Conservation (phyloP, 2,797 vertebrate species). For the Melanotaenia boesemani region DNA sequence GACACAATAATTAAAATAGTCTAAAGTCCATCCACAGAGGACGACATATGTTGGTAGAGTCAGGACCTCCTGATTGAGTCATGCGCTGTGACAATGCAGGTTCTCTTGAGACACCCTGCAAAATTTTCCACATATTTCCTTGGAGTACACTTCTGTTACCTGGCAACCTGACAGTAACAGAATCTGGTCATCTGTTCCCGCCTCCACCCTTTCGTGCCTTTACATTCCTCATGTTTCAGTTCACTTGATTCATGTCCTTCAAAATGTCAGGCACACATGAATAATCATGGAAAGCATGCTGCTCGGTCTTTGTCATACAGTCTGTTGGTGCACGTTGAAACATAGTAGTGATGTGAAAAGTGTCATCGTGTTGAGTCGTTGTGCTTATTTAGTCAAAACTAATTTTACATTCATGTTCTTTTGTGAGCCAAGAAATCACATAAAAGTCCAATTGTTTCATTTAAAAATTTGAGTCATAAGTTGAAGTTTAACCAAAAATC, state of each 20-base stretch:
- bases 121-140: constrained; percentile 54
- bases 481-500: constrained; percentile 21
- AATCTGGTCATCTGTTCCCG: constrained; percentile 75
- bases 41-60: constrained; percentile 18
- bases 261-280: constrained; percentile 72
- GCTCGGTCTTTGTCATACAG: constrained; percentile 26
- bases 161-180: constrained; percentile 76
- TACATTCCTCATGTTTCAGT: constrained; percentile 69
- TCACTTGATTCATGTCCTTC: constrained; percentile 53
- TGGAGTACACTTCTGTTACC: constrained; percentile 73
- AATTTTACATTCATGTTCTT: constrained; percentile 17
- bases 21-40: constrained; percentile 12
- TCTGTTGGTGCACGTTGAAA: constrained; percentile 21
- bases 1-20: constrained; percentile 9
- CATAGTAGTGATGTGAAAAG: constrained; percentile 10
- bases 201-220: constrained; percentile 68
- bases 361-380: constrained; percentile 20
- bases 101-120: constrained; percentile 68
- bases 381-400: constrained; percentile 22
- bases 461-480: constrained; percentile 28
- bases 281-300: constrained; percentile 49
- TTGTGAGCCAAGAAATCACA: not conserved
- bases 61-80: constrained; percentile 39
- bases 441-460: constrained; percentile 8
- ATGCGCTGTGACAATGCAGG: constrained; percentile 39